A percentile compares a stretch with the other conserved stretches of the same genome.
Evolutionary conservation across 30 jellyfish, hydroid and myxozoan genomes (phyloP).

Genomic region (Cassiopea xamachana): DNA sequence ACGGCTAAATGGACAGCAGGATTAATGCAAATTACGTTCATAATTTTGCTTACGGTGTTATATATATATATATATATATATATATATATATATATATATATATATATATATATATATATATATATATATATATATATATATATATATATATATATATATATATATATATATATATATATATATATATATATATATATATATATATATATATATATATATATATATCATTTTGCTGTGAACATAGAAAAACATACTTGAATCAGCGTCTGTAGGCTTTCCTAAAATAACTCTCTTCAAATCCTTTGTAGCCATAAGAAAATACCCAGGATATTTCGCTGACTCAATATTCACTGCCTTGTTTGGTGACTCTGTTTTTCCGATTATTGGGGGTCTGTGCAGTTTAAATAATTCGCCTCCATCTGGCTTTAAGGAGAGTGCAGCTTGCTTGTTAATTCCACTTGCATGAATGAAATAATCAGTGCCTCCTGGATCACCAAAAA

Average conservation of each 20-base stretch:
- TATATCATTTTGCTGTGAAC: too few relatives aligned
- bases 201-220: too few relatives aligned
- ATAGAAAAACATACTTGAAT: slow-evolving; percentile 27
- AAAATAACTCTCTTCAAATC: slow-evolving; percentile 15
- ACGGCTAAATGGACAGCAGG: too few relatives aligned
- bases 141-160: too few relatives aligned
- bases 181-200: too few relatives aligned
- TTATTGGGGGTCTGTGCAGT: slow-evolving; percentile 43
- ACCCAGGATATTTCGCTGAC: slow-evolving; percentile 66
- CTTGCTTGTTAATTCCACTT: slow-evolving; percentile 25
- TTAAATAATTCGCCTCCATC: slow-evolving; percentile 41
- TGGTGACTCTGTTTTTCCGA: slow-evolving; percentile 37
- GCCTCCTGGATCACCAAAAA: slow-evolving; percentile 18
- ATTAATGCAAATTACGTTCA: too few relatives aligned
- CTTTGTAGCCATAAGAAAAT: slow-evolving; percentile 43
- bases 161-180: too few relatives aligned
- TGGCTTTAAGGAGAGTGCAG: not conserved
- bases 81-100: too few relatives aligned
- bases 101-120: too few relatives aligned
- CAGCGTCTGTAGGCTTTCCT: slow-evolving; percentile 46
- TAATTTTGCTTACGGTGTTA: too few relatives aligned
- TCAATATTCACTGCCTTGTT: slow-evolving; percentile 37
- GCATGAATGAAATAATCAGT: slow-evolving; percentile 7
- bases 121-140: too few relatives aligned
- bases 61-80: too few relatives aligned